Evolutionary conservation across 2,888 invertebrate species (phyloP).

Genomic region (Pseudoips prasinana): DNA sequence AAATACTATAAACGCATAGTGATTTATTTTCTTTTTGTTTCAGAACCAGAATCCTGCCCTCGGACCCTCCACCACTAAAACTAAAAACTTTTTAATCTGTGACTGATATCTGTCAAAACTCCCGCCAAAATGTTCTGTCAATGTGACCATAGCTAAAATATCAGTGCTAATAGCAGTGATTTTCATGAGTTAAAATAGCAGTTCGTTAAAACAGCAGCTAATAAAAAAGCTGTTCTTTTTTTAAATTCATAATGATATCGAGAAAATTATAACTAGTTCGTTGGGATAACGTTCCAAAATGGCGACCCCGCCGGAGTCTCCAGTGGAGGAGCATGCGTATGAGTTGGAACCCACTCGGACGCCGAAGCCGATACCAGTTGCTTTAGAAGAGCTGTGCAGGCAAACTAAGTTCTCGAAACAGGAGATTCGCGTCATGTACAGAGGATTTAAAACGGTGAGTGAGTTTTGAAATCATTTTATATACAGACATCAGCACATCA

Average conservation of each 20-base stretch:
- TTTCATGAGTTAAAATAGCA: background rate
- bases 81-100: constrained; percentile 6
- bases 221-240: no score
- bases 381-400: constrained; percentile 93
- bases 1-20: no score
- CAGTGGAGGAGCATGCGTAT: constrained; percentile 92
- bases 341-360: constrained; percentile 91
- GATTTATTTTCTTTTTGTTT: constrained; percentile 18
- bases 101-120: constrained; percentile 18
- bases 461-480: background rate
- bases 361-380: constrained; percentile 92
- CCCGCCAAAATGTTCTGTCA: constrained; percentile 31
- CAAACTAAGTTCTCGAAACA: constrained; percentile 97
- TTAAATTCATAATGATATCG: constrained; percentile 27
- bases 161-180: constrained; percentile 5
- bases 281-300: constrained; percentile 64
- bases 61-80: constrained; percentile 8
- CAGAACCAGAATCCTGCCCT: constrained; percentile 25
- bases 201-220: constrained; percentile 1
- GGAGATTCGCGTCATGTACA: constrained; percentile 98
- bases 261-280: constrained; percentile 21
- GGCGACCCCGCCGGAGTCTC: constrained; percentile 94
- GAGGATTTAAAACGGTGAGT: constrained; percentile 97
- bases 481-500: no score
- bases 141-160: constrained; percentile 26